Percentiles rank a stretch among this genome's conserved stretches.
Conservation (phyloP, 2,888 invertebrate species). For the Teleiodes luculella region DNA sequence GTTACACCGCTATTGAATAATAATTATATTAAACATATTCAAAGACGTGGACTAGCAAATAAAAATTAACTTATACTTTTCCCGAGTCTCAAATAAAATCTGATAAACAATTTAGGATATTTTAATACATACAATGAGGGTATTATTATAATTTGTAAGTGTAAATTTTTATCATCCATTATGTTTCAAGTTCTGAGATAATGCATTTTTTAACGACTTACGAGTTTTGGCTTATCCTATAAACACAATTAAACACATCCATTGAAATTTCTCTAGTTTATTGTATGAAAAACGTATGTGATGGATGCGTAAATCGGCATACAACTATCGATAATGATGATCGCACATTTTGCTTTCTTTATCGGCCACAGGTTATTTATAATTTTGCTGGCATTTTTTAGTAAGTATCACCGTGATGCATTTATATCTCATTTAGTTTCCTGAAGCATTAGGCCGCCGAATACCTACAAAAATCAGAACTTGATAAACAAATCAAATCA, state of each 20-base stretch:
- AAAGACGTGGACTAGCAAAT: slow-evolving; percentile 75
- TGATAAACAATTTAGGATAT: slow-evolving; percentile 32
- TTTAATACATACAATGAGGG: slow-evolving; percentile 19
- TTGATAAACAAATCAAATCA: background rate
- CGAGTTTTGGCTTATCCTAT: background rate
- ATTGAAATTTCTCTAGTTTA: no score
- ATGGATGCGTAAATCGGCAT: no score
- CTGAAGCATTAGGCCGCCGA: background rate
- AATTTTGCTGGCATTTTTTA: no score
- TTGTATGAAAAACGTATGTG: no score
- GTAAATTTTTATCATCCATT: slow-evolving; percentile 8
- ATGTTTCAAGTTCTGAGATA: background rate
- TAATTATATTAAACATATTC: slow-evolving; percentile 74
- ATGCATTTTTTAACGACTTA: background rate
- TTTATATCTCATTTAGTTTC: no score
- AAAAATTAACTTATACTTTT: slow-evolving; percentile 63
- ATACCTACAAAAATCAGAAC: background rate
- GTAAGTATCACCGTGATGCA: no score
- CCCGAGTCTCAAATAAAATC: slow-evolving; percentile 37
- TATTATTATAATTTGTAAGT: background rate
- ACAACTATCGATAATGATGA: no score
- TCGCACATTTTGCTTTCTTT: no score
- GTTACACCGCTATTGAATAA: slow-evolving; percentile 76
- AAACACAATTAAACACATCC: no score
- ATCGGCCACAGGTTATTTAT: no score